phyloP scores from a whole-genome alignment of 2,797 vertebrate genomes.

The Micropoecilia bifurca region DNA sequence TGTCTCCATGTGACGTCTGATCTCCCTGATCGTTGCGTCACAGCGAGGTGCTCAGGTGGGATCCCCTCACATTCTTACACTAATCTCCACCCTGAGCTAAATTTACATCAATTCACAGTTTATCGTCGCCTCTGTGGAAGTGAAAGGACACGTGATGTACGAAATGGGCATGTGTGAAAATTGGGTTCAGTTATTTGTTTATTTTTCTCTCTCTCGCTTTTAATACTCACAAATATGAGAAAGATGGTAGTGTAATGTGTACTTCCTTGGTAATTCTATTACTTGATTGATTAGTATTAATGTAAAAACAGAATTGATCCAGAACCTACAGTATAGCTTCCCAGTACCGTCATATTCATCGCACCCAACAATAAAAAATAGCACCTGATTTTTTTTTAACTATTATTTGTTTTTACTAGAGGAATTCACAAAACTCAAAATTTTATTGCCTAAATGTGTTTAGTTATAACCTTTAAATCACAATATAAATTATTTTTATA shows the following conservation, averaged over 20 bases:
- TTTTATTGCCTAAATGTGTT: not conserved
- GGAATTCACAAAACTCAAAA: not conserved
- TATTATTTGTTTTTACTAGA: not conserved
- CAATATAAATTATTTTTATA: not conserved
- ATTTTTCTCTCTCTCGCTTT: not conserved
- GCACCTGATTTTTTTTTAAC: not conserved
- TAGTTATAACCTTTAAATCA: not conserved
- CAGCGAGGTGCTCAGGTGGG: slow-evolving; percentile 67
- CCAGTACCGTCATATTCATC: not conserved
- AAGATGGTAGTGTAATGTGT: not conserved
- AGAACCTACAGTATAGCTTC: not conserved
- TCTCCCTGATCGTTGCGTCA: slow-evolving; percentile 63
- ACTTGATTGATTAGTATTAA: not conserved
- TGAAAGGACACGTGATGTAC: slow-evolving; percentile 27
- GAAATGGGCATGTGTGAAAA: slow-evolving; percentile 11
- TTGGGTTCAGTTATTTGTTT: not conserved
- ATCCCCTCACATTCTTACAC: slow-evolving; percentile 61
- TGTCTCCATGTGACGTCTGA: slow-evolving; percentile 73
- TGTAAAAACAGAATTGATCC: not conserved
- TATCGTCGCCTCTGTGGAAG: slow-evolving; percentile 53
- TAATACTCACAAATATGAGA: slow-evolving; percentile 11
- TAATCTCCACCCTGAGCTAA: slow-evolving; percentile 71
- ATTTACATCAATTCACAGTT: slow-evolving; percentile 63
- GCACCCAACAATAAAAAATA: not conserved
- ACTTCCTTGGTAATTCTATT: not conserved